Evolutionary conservation across 2,888 invertebrate species (phyloP).

Genomic region (Pyrrhia umbra): DNA sequence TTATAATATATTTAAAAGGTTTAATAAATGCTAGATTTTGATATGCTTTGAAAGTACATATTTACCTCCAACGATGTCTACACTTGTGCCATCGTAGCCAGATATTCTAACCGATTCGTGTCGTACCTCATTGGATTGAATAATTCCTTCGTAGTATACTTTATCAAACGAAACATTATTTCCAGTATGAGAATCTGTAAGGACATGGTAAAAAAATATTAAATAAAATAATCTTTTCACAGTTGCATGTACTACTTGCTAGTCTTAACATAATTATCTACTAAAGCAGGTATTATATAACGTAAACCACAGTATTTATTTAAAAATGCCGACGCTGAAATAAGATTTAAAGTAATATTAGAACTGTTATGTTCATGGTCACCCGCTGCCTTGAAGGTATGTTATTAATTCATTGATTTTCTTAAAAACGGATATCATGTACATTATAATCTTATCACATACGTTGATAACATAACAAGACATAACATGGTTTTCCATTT

Average conservation of each 20-base stretch:
- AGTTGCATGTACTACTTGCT: neutral
- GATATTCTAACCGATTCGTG: constrained; percentile 76
- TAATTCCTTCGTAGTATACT: constrained; percentile 74
- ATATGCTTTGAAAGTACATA: neutral
- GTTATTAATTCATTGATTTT: neutral
- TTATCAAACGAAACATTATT: constrained; percentile 71
- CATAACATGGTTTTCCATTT: neutral
- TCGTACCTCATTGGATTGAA: constrained; percentile 65
- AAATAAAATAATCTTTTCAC: neutral
- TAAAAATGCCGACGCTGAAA: constrained; percentile 12
- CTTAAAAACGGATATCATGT: neutral
- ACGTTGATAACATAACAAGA: neutral
- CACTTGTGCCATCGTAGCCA: constrained; percentile 67
- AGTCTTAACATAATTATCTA: constrained; percentile 4
- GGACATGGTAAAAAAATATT: neutral
- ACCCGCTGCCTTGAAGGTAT: neutral
- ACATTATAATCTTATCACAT: neutral
- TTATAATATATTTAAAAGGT: neutral
- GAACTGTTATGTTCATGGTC: neutral
- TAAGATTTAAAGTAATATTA: neutral
- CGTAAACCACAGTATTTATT: constrained; percentile 70
- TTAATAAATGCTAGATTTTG: neutral
- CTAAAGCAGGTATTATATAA: constrained; percentile 40
- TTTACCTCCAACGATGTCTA: constrained; percentile 77
- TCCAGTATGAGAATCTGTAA: constrained; percentile 59